Evolutionary conservation across 2,113 vertebrate species (phyloP).

Genomic region (Channa maculata): DNA sequence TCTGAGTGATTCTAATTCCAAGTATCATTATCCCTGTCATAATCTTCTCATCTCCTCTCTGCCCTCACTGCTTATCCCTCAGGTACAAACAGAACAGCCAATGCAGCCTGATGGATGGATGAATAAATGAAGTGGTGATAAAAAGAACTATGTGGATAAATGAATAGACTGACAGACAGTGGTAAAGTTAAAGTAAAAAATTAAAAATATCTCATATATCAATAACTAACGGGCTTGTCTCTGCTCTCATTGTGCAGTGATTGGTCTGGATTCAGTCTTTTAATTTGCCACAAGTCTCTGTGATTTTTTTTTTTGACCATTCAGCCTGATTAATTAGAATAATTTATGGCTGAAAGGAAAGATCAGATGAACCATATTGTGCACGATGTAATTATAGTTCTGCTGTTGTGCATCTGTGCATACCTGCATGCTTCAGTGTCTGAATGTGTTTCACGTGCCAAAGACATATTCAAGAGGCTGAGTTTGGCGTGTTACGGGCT

Average conservation of each 20-base stretch:
- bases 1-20: slow-evolving; percentile 64
- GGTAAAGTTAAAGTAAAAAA: no score
- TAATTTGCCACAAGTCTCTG: not conserved
- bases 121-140: slow-evolving; percentile 3
- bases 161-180: not conserved
- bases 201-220: not conserved
- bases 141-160: not conserved
- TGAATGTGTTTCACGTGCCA: slow-evolving; percentile 25
- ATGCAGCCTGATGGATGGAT: slow-evolving; percentile 42
- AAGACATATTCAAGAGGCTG: slow-evolving; percentile 8
- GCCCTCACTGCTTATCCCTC: slow-evolving; percentile 65
- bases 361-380: slow-evolving; percentile 11
- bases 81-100: slow-evolving; percentile 36
- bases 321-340: not conserved
- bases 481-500: slow-evolving; percentile 30
- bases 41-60: slow-evolving; percentile 74
- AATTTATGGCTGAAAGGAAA: not conserved
- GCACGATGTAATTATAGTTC: slow-evolving; percentile 8
- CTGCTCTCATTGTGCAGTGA: no score
- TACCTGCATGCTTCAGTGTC: slow-evolving; percentile 14
- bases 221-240: not conserved
- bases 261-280: not conserved
- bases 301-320: slow-evolving; percentile 3
- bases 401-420: slow-evolving; percentile 12
- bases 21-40: slow-evolving; percentile 74